phyloP scores from a whole-genome alignment of 2,797 vertebrate species.

The Clarias pachynema region DNA sequence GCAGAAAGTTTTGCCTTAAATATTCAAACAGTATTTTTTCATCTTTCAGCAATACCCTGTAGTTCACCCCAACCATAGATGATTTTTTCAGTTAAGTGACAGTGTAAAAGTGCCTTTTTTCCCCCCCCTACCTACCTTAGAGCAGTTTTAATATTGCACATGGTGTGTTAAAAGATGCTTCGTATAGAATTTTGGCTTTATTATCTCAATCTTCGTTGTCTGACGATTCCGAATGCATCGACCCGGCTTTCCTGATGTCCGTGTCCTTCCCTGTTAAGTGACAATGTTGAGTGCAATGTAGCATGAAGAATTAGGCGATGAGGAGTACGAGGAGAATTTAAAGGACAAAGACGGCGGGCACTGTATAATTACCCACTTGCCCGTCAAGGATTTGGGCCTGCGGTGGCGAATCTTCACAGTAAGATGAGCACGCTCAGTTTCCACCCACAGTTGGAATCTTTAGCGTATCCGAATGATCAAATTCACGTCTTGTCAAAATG shows the following conservation, averaged over 20 bases:
- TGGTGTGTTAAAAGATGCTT: not conserved
- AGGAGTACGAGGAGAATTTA: conserved; percentile 52
- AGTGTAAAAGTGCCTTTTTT: not conserved
- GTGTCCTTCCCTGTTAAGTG: conserved; percentile 54
- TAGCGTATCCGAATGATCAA: too few species aligned
- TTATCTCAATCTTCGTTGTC: too few species aligned
- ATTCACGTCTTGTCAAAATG: not conserved
- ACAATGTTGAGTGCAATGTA: conserved; percentile 35
- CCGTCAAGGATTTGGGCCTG: conserved; percentile 24
- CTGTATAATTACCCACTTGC: conserved; percentile 38
- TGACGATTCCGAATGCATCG: not conserved
- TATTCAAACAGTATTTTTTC: not conserved
- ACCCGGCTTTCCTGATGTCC: conserved; percentile 19
- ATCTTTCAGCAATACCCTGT: not conserved
- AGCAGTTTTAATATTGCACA: not conserved
- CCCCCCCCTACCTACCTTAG: too few species aligned
- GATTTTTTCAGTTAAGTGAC: not conserved
- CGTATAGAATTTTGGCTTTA: not conserved
- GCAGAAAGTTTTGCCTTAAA: not conserved
- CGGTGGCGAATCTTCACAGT: not conserved
- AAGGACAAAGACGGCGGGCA: conserved; percentile 26
- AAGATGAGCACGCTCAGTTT: not conserved
- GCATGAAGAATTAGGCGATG: conserved; percentile 50
- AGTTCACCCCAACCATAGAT: not conserved
- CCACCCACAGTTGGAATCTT: too few species aligned